Conservation (phyloP, 2,113 vertebrate species). For the Mesoclemmys tuberculata region DNA sequence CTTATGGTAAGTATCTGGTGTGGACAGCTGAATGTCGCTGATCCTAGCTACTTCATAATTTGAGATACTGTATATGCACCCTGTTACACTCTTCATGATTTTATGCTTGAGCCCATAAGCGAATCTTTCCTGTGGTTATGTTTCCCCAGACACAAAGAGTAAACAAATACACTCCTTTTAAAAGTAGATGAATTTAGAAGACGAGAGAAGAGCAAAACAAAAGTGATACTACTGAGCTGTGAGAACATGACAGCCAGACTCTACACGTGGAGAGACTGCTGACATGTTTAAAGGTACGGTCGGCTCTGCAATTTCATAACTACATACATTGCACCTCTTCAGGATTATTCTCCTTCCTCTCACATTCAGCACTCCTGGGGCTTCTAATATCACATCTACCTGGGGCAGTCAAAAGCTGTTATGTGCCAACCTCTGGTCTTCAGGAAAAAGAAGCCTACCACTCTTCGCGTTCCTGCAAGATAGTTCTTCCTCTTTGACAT, state of each 20-base stretch:
- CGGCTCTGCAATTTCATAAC: background rate
- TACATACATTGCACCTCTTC: accelerated
- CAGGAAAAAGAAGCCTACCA: background rate
- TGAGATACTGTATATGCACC: background rate
- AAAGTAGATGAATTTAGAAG: background rate
- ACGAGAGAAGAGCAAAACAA: background rate
- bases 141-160: background rate
- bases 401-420: background rate
- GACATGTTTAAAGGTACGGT: background rate
- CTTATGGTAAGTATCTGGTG: background rate
- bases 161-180: background rate
- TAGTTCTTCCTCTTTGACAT: background rate
- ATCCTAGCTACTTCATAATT: background rate
- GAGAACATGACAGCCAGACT: background rate
- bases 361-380: accelerated
- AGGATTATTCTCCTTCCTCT: background rate
- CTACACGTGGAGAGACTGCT: background rate
- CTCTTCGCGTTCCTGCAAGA: accelerated
- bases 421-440: background rate
- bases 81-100: background rate
- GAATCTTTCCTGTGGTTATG: background rate
- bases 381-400: background rate
- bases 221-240: background rate
- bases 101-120: background rate
- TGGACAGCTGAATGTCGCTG: background rate